These are phyloP conservation scores for Drepanosiphum platanoidis DNA, from an alignment of 2,888 invertebrate genomes.

Conservation along the genomic window DNA sequence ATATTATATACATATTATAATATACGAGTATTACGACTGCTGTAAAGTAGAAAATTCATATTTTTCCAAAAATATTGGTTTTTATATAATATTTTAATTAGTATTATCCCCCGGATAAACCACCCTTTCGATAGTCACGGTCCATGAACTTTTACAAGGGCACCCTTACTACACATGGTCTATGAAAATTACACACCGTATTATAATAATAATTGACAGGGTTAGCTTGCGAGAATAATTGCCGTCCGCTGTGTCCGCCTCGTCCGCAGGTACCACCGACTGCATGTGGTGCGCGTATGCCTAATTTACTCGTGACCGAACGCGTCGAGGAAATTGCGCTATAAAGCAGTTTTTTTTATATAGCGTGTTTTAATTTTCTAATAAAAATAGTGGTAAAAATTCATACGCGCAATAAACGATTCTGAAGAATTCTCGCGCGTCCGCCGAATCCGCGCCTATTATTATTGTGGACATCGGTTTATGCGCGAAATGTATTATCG, in stretches of 20 bases:
- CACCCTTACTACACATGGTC: conserved; percentile 31
- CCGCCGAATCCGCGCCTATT: too few species aligned
- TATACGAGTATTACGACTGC: too few species aligned
- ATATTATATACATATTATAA: too few species aligned
- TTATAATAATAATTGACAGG: conserved; percentile 62
- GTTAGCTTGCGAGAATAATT: conserved; percentile 60
- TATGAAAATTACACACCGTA: conserved; percentile 59
- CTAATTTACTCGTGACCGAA: conserved; percentile 18
- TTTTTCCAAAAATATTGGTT: too few species aligned
- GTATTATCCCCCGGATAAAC: conserved; percentile 40
- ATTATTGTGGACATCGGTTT: too few species aligned
- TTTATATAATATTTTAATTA: conserved; percentile 51
- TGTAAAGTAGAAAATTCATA: neutral
- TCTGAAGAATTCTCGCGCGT: too few species aligned
- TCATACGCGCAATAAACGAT: too few species aligned
- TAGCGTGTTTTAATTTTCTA: too few species aligned
- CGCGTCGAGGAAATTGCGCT: neutral
- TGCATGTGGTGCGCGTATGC: neutral
- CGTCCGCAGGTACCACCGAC: conserved; percentile 16
- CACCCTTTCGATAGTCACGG: conserved; percentile 57
- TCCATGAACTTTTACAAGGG: conserved; percentile 49
- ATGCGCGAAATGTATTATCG: too few species aligned
- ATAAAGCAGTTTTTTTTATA: too few species aligned
- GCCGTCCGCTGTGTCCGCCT: conserved; percentile 26
- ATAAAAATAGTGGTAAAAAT: too few species aligned